These are phyloP conservation scores for Trichogramma pretiosum DNA, from an alignment of 1,140 invertebrate genomes.

Conservation along the genomic window DNA sequence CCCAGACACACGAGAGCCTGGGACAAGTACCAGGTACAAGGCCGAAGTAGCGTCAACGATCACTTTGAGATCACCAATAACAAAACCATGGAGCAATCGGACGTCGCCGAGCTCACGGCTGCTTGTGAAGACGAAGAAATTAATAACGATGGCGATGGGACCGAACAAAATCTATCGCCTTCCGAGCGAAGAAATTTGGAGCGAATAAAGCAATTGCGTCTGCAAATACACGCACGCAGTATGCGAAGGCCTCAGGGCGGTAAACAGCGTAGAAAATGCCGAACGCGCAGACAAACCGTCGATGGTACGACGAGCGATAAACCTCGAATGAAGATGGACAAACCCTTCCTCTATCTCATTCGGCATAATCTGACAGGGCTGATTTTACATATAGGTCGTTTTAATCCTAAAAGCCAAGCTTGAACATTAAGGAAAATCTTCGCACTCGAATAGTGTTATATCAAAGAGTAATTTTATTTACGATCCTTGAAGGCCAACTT, in stretches of 20 bases:
- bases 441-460: slow-evolving; percentile 17
- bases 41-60: slow-evolving; percentile 11
- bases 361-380: slow-evolving; percentile 79
- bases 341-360: slow-evolving; percentile 78
- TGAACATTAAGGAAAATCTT: slow-evolving; percentile 9
- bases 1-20: slow-evolving; percentile 34
- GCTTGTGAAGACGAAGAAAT: background rate
- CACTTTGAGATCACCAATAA: background rate
- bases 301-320: slow-evolving; percentile 59
- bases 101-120: background rate
- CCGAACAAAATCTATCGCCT: background rate
- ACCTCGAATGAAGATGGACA: slow-evolving; percentile 67
- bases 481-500: too few relatives aligned
- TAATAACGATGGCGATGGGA: background rate
- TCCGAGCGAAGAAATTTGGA: slow-evolving; percentile 21
- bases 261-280: slow-evolving; percentile 33
- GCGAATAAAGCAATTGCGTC: slow-evolving; percentile 18
- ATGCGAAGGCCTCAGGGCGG: slow-evolving; percentile 26
- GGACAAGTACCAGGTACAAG: slow-evolving; percentile 1
- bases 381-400: slow-evolving; percentile 75
- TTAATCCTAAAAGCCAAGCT: slow-evolving; percentile 55
- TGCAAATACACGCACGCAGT: background rate
- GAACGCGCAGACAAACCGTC: slow-evolving; percentile 55
- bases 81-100: background rate
- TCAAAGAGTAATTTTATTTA: slow-evolving; percentile 18